A percentile compares a stretch with the other conserved stretches of the same genome.
Evolutionary conservation across 1,140 invertebrate genomes (phyloP).

Genomic region (Ostrea edulis): DNA sequence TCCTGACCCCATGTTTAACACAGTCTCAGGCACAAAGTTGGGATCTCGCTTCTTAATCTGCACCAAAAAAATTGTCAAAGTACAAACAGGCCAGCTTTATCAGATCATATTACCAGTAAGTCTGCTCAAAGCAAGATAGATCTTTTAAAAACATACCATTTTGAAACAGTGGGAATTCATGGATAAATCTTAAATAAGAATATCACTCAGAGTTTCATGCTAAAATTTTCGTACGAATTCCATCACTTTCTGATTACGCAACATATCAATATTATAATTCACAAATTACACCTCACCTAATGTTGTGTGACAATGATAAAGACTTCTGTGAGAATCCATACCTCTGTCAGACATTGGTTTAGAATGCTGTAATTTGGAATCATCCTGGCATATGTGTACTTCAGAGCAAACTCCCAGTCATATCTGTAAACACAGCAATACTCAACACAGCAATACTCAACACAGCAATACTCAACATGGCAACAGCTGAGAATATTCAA

Average conservation of each 20-base stretch:
- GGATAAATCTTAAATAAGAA: neutral
- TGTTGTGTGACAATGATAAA: too few species aligned
- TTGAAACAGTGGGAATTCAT: neutral
- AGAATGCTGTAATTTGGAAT: slow-evolving; percentile 15
- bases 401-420: neutral
- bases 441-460: too few species aligned
- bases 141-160: too few species aligned
- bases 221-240: neutral
- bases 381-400: slow-evolving; percentile 1
- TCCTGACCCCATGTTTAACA: slow-evolving; percentile 14
- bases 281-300: too few species aligned
- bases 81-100: neutral
- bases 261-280: too few species aligned
- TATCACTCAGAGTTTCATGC: neutral
- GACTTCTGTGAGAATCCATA: neutral
- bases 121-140: too few species aligned
- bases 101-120: too few species aligned
- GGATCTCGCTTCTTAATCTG: neutral
- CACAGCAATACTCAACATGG: too few species aligned
- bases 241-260: neutral
- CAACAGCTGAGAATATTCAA: too few species aligned
- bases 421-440: neutral
- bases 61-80: neutral
- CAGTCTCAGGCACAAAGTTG: neutral
- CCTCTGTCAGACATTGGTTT: slow-evolving; percentile 1